Evolutionary conservation across 2,797 vertebrate genomes (phyloP), one percentile per base, ranked within the genome.

Genomic region (Aldrovandia affinis): DNA sequence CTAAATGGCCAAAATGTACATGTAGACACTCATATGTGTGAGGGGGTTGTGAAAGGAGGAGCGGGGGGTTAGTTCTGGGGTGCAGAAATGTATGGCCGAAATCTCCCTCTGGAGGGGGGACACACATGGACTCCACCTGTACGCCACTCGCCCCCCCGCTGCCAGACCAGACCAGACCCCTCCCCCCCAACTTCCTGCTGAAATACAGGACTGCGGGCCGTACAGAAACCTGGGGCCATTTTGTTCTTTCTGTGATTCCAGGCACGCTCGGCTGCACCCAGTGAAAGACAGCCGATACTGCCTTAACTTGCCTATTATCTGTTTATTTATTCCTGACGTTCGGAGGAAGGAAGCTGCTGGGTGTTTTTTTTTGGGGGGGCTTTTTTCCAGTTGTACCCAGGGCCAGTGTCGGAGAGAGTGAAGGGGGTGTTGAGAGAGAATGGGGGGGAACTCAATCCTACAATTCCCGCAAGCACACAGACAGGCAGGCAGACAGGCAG

Each of bases 301-400:
- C 57, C 59, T 81, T 65, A 39, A 81, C 80, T 65, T 20, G 55
- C 59, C 59, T 44, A 20, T 81, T 63, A 65, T 65, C 61, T 36
- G 80, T 63, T 47, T 50, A 42, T 30, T 81, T 81, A 57, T 44
- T 81, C 57, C 80, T 65, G 80, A 18, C 54, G 80, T 65, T 65
- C 25, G 42, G 57, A 44, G 28, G 59, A 20, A 54, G 80, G 42
- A 63, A 14, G 12, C 30, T n/a, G n/a, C 42, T 73, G 65, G 63
- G 68, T 82, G 36, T 65, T 81, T 36, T 50, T 50, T 12, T 50
- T 50, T 50, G n/a, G n/a, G n/a, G n/a, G n/a, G n/a, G n/a, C 12
- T 50, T 50, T 50, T 50, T 50, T 50, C 12, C 12, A 6, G 0
- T 0, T 50, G 80, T 81, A 36, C 36, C 30, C 44, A 70, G 44